Evolutionary conservation across 2,113 vertebrate genomes (phyloP).

Genomic region (Neotoma lepida): DNA sequence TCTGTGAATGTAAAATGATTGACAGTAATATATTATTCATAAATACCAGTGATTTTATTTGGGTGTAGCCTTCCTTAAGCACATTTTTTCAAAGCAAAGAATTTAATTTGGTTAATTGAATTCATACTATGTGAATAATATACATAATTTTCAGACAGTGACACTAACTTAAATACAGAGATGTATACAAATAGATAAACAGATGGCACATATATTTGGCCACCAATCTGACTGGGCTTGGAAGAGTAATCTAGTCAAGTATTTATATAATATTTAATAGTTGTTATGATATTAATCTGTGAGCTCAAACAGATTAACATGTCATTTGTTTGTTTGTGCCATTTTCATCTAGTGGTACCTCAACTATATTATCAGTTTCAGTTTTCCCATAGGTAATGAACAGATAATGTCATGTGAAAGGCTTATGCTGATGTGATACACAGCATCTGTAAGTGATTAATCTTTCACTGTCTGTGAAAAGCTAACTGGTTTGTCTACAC

Average conservation of each 20-base stretch:
- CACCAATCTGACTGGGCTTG: background rate
- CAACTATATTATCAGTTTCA: background rate
- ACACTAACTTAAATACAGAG: background rate
- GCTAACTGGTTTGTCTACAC: background rate
- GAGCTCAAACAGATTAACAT: background rate
- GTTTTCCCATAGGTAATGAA: background rate
- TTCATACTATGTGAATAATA: conserved; percentile 6
- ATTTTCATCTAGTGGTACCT: background rate
- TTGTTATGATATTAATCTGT: background rate
- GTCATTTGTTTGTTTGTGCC: background rate
- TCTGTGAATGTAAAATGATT: background rate
- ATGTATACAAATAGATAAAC: background rate
- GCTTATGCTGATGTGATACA: background rate
- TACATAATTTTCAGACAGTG: background rate
- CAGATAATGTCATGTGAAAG: background rate
- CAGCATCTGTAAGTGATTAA: background rate
- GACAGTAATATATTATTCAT: background rate
- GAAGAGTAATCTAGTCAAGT: background rate
- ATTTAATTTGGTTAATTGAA: background rate
- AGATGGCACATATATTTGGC: background rate
- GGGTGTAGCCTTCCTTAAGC: background rate
- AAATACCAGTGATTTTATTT: background rate
- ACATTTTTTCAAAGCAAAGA: background rate
- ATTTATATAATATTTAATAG: background rate
- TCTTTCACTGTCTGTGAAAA: background rate